These are phyloP conservation scores for Sarcophilus harrisii DNA, from an alignment of 2,797 vertebrate genomes.

Conservation along the genomic window DNA sequence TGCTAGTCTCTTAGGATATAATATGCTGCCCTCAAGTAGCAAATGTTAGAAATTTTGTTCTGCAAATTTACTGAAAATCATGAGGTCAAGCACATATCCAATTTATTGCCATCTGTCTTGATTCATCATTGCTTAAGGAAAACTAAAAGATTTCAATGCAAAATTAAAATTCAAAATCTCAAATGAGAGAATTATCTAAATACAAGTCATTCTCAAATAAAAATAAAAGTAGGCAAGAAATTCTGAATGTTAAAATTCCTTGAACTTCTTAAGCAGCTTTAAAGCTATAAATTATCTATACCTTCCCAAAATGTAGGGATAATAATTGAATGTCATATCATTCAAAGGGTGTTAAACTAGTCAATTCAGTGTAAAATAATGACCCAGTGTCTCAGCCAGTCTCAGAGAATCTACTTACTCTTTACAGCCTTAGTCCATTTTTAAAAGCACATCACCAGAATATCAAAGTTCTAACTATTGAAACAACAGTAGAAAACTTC, in stretches of 20 bases:
- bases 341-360: constrained; percentile 21
- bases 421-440: neutral
- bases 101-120: constrained; percentile 8
- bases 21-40: neutral
- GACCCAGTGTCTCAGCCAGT: neutral
- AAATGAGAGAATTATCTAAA: constrained; percentile 1
- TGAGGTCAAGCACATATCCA: constrained; percentile 30
- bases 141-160: neutral
- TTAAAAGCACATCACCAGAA: neutral
- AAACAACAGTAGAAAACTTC: neutral
- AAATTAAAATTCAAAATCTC: neutral
- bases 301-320: neutral
- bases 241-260: neutral
- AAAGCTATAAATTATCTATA: neutral
- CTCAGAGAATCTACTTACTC: neutral
- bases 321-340: neutral
- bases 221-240: constrained; percentile 37
- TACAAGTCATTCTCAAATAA: neutral
- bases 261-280: neutral
- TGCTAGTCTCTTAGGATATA: neutral
- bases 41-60: neutral
- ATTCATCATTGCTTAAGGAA: neutral
- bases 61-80: constrained; percentile 23
- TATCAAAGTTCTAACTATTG: neutral
- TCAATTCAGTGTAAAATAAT: constrained; percentile 1